Conservation (phyloP, 2,888 invertebrate genomes). For the Argynnis bischoffii region DNA sequence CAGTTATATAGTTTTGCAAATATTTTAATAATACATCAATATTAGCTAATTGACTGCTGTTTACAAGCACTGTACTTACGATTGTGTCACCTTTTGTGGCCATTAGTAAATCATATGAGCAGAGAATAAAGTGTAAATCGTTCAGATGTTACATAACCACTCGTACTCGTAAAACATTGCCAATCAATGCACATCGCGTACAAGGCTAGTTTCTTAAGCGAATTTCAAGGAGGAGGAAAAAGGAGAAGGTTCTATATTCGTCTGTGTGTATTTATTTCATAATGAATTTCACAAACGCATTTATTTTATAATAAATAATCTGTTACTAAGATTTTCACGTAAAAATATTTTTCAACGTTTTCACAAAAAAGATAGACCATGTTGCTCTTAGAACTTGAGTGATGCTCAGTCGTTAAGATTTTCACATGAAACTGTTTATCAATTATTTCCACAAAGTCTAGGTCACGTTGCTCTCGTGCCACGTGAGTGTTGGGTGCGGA, state of each 20-base stretch:
- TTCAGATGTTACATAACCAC: background rate
- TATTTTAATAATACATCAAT: slow-evolving; percentile 8
- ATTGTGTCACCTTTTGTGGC: slow-evolving; percentile 7
- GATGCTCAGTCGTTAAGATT: background rate
- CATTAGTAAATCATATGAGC: background rate
- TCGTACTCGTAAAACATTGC: slow-evolving; percentile 1
- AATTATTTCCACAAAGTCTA: too few species aligned
- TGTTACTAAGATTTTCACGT: slow-evolving; percentile 5
- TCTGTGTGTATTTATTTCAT: too few species aligned
- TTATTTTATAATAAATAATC: slow-evolving; percentile 2
- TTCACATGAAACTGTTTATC: slow-evolving; percentile 7
- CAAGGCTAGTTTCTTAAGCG: too few species aligned
- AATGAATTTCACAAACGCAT: background rate
- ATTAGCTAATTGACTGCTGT: slow-evolving; percentile 10
- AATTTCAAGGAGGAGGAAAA: too few species aligned
- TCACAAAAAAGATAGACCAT: too few species aligned
- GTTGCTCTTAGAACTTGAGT: too few species aligned
- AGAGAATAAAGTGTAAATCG: background rate
- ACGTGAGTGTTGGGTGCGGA: slow-evolving; percentile 25
- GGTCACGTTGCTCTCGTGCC: background rate
- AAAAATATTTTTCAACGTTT: background rate
- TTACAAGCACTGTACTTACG: slow-evolving; percentile 2
- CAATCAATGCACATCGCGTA: background rate
- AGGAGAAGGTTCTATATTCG: too few species aligned
- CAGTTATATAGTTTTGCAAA: background rate